Base-by-base conservation (phyloP, 2,888 invertebrate genomes). In the Coleophora deauratella region DNA sequence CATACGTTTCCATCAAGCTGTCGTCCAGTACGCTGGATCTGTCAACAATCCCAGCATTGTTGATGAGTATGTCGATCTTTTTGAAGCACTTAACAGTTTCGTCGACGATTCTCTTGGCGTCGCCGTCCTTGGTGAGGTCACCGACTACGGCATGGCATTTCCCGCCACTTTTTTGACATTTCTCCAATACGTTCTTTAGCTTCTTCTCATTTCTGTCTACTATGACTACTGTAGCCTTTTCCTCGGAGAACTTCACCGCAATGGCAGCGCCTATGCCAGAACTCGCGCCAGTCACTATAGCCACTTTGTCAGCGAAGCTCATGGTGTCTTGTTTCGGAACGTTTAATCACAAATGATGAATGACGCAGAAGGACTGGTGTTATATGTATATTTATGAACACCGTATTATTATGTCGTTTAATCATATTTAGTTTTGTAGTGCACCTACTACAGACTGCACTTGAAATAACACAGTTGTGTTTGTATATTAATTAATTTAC, bases 141-240 rank as follows among this genome's bases (percentile, higher is more conserved):
- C 44, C 51, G 2, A 35, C 38, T n/a, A 51, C 43, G 9, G 38
- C 35, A 1, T 50, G 35, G 2, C 46, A 43, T 28, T 44, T 43
- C 12, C 8, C 35, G 27, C 33, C 39, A 3, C 27, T 9, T 33
- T 42, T 39, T 14, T 40, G 27, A 27, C 45, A 45, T 40, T 50
- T 41, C 50, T 55, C 45, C 1, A 87, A 86, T 1, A 88, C 84
- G 54, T 87, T 75, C 39, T 87, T 70, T 9, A 93, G 72, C 53
- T 90, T 90, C 6, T 87, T 86, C 10, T 69, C 55, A 66, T 91
- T 91, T 45, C 92, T 78, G 74, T 81, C 92, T 71, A 74, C 88
- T 66, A 82, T 88, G 28, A 86, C 77, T 10, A 91, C 55, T 28
- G 59, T 67, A 3, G 88, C 90, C n/a, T 89, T 89, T 27, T 87